phyloP scores from a whole-genome alignment of 2,888 invertebrate species.

The Uloborus plumipes region DNA sequence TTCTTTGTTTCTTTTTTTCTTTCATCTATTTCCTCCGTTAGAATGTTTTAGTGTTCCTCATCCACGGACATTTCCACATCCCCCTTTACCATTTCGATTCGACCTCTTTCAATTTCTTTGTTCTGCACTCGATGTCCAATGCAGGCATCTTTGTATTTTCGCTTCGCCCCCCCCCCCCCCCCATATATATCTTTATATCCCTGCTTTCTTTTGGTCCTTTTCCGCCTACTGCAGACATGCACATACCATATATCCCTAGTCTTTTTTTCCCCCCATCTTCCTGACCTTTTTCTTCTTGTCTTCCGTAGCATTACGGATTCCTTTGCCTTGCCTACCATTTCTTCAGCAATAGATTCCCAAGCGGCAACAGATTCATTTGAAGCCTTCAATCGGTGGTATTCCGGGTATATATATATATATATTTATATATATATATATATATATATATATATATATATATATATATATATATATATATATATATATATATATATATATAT shows the following conservation, averaged over 20 bases:
- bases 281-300: conserved; percentile 13
- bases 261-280: conserved; percentile 20
- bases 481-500: no score
- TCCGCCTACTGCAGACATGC: background rate
- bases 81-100: conserved; percentile 38
- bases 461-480: no score
- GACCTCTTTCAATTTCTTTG: conserved; percentile 48
- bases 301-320: conserved; percentile 17
- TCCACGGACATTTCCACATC: conserved; percentile 24
- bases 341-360: conserved; percentile 35
- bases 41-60: conserved; percentile 49
- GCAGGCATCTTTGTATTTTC: conserved; percentile 27
- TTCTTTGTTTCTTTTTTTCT: background rate
- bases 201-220: conserved; percentile 13
- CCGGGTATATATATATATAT: no score
- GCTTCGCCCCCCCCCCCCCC: background rate
- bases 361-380: conserved; percentile 64
- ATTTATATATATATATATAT: no score
- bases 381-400: conserved; percentile 25
- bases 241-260: background rate
- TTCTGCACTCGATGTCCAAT: conserved; percentile 55
- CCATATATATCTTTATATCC: conserved; percentile 5
- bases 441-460: no score
- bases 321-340: conserved; percentile 15
- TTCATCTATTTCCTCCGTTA: conserved; percentile 7